A percentile compares a stretch with the other conserved stretches of the same genome.
Evolutionary conservation across 2,113 vertebrate species (phyloP).

Genomic region (Grus americana): DNA sequence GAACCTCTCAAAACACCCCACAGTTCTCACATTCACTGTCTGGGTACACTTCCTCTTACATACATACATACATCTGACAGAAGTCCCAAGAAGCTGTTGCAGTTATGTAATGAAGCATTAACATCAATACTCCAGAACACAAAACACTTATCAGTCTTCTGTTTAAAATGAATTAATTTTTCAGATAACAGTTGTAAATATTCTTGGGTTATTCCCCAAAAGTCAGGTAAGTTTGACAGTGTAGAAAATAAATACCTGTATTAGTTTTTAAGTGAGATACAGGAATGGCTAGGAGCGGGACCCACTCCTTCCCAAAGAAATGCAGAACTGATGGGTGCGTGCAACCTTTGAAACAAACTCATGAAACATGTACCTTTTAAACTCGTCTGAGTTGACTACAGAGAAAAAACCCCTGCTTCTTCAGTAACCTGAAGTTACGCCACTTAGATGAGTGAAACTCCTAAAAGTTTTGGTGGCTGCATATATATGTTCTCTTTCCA

Average conservation of each 20-base stretch:
- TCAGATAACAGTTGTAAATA: neutral
- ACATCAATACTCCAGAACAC: neutral
- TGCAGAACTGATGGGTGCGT: accelerated
- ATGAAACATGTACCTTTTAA: neutral
- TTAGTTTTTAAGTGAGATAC: neutral
- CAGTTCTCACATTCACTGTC: neutral
- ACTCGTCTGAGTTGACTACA: neutral
- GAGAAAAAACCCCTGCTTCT: neutral
- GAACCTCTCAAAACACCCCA: neutral
- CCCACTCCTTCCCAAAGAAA: neutral
- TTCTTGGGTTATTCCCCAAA: accelerated
- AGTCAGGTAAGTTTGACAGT: neutral
- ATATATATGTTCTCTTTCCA: neutral
- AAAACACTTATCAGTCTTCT: neutral
- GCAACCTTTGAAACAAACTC: neutral
- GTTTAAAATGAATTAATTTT: neutral
- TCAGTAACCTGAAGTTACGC: neutral
- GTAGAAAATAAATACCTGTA: neutral
- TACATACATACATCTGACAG: accelerated
- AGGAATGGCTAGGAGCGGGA: accelerated
- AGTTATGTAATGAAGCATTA: neutral
- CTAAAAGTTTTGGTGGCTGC: neutral
- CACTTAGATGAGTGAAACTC: neutral
- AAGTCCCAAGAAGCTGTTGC: neutral
- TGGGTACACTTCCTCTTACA: too few species aligned